A percentile compares a stretch with the other conserved stretches of the same genome.
Conservation (phyloP, 2,888 invertebrate species). For the Pollenia griseotomentosa region DNA sequence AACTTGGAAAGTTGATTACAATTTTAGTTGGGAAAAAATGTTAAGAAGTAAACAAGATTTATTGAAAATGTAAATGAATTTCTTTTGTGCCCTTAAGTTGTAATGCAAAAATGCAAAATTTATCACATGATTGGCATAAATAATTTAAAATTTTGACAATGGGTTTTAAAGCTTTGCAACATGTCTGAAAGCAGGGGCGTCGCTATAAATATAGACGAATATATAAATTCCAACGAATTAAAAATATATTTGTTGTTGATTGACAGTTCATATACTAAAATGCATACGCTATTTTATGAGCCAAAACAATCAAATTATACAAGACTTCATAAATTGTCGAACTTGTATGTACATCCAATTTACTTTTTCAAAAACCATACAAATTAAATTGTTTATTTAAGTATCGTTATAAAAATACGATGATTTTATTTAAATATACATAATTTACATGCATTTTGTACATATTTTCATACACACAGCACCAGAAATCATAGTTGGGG, state of each 20-base stretch:
- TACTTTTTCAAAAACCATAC: no score
- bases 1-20: constrained; percentile 33
- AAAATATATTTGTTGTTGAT: not conserved
- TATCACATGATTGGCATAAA: constrained; percentile 60
- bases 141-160: constrained; percentile 56
- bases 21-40: not conserved
- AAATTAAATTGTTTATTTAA: no score
- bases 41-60: constrained; percentile 42
- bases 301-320: no score
- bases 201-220: not conserved
- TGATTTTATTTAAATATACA: no score
- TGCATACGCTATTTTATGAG: no score
- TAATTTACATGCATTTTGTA: no score
- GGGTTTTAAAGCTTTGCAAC: not conserved
- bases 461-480: no score
- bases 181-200: not conserved
- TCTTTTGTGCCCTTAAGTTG: constrained; percentile 30
- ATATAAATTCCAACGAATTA: not conserved
- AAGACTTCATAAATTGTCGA: no score
- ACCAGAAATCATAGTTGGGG: no score
- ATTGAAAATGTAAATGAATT: constrained; percentile 55
- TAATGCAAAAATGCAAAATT: constrained; percentile 21
- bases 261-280: no score
- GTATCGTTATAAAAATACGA: no score
- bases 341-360: no score